phyloP scores from a whole-genome alignment of 1,140 invertebrate species.

The Apis florea region DNA sequence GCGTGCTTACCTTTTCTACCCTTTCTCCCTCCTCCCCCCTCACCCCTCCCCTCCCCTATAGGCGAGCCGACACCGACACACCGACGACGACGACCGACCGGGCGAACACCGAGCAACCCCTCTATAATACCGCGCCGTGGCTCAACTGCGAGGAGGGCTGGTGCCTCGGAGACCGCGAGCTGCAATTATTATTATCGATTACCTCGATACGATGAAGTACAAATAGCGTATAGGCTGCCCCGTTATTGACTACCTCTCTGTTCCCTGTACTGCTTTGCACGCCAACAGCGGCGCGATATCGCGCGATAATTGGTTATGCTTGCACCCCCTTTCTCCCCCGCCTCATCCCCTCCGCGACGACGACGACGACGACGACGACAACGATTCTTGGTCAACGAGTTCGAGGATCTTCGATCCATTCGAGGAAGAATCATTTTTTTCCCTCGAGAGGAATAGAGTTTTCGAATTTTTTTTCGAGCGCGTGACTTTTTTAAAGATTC shows the following conservation, averaged over 20 bases:
- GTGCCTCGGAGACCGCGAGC: constrained; percentile 52
- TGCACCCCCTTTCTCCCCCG: not conserved
- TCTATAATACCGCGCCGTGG: not conserved
- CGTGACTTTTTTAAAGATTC: no score
- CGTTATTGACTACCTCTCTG: constrained; percentile 64
- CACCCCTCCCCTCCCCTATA: constrained; percentile 34
- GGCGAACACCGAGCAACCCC: constrained; percentile 44
- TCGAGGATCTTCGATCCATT: not conserved
- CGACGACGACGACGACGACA: no score
- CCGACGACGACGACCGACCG: no score
- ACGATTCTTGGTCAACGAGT: constrained; percentile 27
- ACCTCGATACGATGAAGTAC: constrained; percentile 66
- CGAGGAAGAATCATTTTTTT: no score
- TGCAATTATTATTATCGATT: constrained; percentile 74
- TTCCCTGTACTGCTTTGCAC: constrained; percentile 35
- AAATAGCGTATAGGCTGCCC: constrained; percentile 65
- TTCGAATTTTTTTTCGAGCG: no score
- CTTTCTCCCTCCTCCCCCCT: no score
- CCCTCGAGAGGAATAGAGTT: no score
- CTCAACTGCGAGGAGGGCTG: constrained; percentile 35
- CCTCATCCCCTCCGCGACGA: not conserved
- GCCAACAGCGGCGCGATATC: constrained; percentile 41
- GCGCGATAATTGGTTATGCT: constrained; percentile 58
- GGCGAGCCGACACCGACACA: constrained; percentile 13
- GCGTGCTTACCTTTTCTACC: constrained; percentile 33